Conservation (phyloP, 2,888 invertebrate genomes). For the Leptarthrus brevirostris region DNA sequence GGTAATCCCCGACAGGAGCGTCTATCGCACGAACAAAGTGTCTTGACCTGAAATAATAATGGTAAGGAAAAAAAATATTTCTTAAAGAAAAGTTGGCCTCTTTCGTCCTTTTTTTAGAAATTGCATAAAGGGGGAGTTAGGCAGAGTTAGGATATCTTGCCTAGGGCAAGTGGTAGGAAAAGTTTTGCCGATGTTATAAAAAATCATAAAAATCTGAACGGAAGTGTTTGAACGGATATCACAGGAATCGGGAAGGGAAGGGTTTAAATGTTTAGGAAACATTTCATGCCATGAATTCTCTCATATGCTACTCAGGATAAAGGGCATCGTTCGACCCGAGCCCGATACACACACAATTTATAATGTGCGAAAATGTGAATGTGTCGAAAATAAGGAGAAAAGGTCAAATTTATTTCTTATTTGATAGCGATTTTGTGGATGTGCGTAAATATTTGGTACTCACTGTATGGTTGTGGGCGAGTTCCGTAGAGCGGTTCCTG, state of each 20-base stretch:
- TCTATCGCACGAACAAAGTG: slow-evolving; percentile 6
- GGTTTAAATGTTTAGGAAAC: slow-evolving; percentile 5
- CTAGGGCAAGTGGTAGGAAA: background rate
- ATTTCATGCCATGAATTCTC: background rate
- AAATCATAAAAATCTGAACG: background rate
- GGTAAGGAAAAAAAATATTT: background rate
- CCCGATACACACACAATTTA: background rate
- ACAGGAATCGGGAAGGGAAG: background rate
- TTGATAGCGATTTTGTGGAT: background rate
- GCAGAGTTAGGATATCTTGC: slow-evolving; percentile 3
- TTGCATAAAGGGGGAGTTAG: slow-evolving; percentile 16
- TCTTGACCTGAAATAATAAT: slow-evolving; percentile 35
- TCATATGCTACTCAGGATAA: background rate
- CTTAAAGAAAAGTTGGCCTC: slow-evolving; percentile 10
- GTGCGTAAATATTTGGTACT: slow-evolving; percentile 67
- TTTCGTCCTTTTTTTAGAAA: slow-evolving; percentile 19
- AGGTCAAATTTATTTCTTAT: slow-evolving; percentile 1
- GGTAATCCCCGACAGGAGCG: background rate
- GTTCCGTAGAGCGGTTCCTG: slow-evolving; percentile 91
- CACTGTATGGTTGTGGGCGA: slow-evolving; percentile 89
- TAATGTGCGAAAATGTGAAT: background rate
- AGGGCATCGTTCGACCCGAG: background rate
- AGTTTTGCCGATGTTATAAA: background rate
- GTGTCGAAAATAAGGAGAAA: background rate
- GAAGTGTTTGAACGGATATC: background rate